Conservation (phyloP, 2,888 invertebrate genomes). For the Pristionchus exspectatus region DNA sequence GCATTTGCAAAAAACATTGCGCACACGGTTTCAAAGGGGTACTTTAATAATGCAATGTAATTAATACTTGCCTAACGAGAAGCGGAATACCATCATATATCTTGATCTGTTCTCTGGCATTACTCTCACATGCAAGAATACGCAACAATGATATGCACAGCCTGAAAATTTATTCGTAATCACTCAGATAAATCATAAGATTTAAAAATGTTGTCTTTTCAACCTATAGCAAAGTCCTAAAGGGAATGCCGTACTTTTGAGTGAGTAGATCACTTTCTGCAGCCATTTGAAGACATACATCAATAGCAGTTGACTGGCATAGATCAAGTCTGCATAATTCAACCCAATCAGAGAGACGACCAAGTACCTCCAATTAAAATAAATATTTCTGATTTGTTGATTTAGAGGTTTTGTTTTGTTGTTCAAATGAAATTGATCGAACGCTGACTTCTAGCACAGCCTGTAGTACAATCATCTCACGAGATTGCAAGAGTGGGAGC, state of each 20-base stretch:
- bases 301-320: constrained; percentile 68
- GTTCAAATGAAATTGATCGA: neutral
- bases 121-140: constrained; percentile 66
- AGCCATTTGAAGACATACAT: constrained; percentile 65
- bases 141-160: constrained; percentile 68
- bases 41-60: too few relatives aligned
- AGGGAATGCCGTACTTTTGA: constrained; percentile 63
- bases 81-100: constrained; percentile 70
- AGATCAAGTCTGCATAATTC: constrained; percentile 61
- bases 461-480: constrained; percentile 44
- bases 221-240: neutral
- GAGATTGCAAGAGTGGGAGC: constrained; percentile 40
- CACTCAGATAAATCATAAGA: neutral
- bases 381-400: neutral
- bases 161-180: constrained; percentile 55
- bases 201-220: neutral
- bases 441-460: constrained; percentile 37
- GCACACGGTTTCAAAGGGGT: too few relatives aligned
- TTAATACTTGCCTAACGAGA: constrained; percentile 60
- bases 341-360: constrained; percentile 65
- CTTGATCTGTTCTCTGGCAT: constrained; percentile 68
- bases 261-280: constrained; percentile 68
- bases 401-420: neutral
- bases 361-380: constrained; percentile 59
- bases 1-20: too few relatives aligned